A percentile compares a stretch with the other conserved stretches of the same genome.
These are phyloP conservation scores for Camptogramma bilineatum DNA, from an alignment of 2,888 invertebrate species.

Conservation along the genomic window DNA sequence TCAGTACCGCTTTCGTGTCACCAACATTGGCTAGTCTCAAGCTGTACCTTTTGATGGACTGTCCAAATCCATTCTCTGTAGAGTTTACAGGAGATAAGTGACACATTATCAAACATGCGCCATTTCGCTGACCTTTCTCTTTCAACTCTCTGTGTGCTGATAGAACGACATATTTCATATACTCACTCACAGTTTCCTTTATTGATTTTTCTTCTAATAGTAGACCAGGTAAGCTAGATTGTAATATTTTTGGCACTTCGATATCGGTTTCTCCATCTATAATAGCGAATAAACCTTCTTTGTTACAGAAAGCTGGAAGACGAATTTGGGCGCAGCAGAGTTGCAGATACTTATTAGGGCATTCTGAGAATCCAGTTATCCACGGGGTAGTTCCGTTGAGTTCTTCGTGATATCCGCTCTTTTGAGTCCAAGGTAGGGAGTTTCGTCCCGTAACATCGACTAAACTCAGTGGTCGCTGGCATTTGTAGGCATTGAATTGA, in stretches of 20 bases:
- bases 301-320: conserved; percentile 91
- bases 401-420: conserved; percentile 83
- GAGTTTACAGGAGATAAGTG: conserved; percentile 88
- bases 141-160: conserved; percentile 92
- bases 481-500: conserved; percentile 92
- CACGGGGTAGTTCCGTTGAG: conserved; percentile 87
- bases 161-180: conserved; percentile 93
- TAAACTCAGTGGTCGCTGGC: conserved; percentile 92
- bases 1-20: conserved; percentile 90
- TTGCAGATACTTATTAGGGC: conserved; percentile 90
- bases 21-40: conserved; percentile 91
- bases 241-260: conserved; percentile 88
- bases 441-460: conserved; percentile 94
- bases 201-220: conserved; percentile 92
- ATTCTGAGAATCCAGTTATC: conserved; percentile 94
- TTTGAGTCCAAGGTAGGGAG: conserved; percentile 86
- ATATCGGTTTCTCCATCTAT: conserved; percentile 92
- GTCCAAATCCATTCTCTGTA: conserved; percentile 86
- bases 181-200: conserved; percentile 92
- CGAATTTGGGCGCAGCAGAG: conserved; percentile 92
- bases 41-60: conserved; percentile 87
- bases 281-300: conserved; percentile 92
- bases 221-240: conserved; percentile 91
- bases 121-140: conserved; percentile 90
- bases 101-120: conserved; percentile 90